Evolutionary conservation across 2,113 vertebrate genomes (phyloP).

Genomic region (Seriola rivoliana): DNA sequence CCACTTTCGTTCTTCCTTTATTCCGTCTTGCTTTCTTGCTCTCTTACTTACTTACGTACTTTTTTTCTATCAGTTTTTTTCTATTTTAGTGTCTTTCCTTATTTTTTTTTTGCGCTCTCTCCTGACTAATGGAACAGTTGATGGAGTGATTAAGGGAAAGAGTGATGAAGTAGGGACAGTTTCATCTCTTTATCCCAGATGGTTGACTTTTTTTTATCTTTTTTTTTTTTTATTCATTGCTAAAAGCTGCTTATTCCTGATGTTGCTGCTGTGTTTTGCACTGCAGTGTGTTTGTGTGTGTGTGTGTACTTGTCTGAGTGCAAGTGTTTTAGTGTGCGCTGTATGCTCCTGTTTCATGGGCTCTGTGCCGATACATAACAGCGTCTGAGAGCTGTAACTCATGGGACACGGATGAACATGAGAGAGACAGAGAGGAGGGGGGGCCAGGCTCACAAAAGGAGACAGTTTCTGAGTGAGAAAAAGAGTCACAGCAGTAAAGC

Average conservation of each 20-base stretch:
- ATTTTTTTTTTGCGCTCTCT: background rate
- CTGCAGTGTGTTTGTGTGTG: background rate
- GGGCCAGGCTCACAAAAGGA: constrained; percentile 38
- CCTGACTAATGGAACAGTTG: constrained; percentile 29
- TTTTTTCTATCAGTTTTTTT: background rate
- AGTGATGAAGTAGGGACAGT: constrained; percentile 35
- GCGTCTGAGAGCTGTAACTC: constrained; percentile 60
- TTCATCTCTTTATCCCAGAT: constrained; percentile 70
- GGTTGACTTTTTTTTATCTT: constrained; percentile 52
- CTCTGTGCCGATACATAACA: constrained; percentile 52
- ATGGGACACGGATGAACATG: constrained; percentile 63
- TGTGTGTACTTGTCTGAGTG: constrained; percentile 21
- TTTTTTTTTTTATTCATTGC: constrained; percentile 48
- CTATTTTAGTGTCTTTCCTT: background rate
- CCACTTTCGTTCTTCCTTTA: background rate
- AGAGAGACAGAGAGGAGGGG: constrained; percentile 40
- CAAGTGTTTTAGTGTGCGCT: constrained; percentile 35
- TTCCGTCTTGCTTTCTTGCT: background rate
- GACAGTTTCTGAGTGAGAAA: constrained; percentile 50
- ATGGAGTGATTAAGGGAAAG: constrained; percentile 48
- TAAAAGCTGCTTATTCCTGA: constrained; percentile 69
- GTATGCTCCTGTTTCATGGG: constrained; percentile 53
- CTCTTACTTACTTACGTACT: background rate
- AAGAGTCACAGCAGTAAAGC: constrained; percentile 62
- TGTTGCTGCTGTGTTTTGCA: constrained; percentile 41